Evolutionary conservation across 2,888 invertebrate genomes (phyloP).

Genomic region (Clistopyga incitator): DNA sequence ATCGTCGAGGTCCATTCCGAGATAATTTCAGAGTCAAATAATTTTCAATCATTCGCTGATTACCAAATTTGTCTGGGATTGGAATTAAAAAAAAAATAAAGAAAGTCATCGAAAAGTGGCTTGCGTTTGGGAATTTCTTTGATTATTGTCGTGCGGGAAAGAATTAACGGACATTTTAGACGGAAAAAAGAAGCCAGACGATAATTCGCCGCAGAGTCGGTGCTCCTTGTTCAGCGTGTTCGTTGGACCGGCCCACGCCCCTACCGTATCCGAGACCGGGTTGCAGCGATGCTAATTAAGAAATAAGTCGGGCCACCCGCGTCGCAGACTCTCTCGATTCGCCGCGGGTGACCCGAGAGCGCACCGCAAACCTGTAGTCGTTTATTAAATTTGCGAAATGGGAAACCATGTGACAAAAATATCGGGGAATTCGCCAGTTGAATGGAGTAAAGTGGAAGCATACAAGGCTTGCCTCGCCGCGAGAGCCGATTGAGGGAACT

Average conservation of each 20-base stretch:
- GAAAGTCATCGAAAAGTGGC: background rate
- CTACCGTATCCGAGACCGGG: conserved; percentile 32
- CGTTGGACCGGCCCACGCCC: conserved; percentile 59
- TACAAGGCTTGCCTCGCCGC: conserved; percentile 14
- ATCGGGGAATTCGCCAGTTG: conserved; percentile 54
- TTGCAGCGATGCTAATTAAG: conserved; percentile 73
- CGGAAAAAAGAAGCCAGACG: background rate
- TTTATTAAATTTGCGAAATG: conserved; percentile 65
- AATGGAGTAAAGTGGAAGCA: conserved; percentile 53
- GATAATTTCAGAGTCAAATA: background rate
- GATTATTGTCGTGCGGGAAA: background rate
- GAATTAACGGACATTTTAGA: conserved; percentile 13
- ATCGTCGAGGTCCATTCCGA: too few relatives aligned
- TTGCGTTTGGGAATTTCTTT: background rate
- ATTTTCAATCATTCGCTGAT: background rate
- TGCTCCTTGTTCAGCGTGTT: conserved; percentile 55
- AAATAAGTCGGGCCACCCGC: conserved; percentile 76
- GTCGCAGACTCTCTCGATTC: conserved; percentile 59
- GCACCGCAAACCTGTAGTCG: conserved; percentile 38
- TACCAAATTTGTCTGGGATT: background rate
- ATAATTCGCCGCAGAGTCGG: background rate
- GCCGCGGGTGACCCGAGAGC: conserved; percentile 58
- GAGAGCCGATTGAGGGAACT: conserved; percentile 3
- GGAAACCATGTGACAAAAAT: conserved; percentile 65
- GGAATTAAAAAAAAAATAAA: background rate